Conservation (phyloP, 2,113 vertebrate genomes). For the Oriolus oriolus region DNA sequence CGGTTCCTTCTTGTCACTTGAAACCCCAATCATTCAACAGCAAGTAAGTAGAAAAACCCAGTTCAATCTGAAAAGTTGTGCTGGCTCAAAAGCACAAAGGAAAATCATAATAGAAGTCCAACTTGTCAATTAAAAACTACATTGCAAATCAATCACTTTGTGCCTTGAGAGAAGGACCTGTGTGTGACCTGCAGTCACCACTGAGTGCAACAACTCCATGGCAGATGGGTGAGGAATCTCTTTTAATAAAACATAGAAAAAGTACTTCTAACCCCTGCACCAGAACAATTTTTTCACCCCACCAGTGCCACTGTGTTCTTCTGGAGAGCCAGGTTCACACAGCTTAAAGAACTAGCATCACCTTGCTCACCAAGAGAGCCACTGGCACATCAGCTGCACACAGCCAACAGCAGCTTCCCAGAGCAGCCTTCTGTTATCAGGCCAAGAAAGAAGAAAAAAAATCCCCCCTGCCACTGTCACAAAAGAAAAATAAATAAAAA, state of each 20-base stretch:
- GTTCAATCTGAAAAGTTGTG: neutral
- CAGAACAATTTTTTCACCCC: neutral
- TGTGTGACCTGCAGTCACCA: neutral
- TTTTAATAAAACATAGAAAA: neutral
- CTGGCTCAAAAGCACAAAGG: neutral
- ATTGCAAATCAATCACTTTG: neutral
- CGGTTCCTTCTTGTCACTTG: neutral
- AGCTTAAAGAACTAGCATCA: neutral
- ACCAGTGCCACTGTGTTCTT: neutral
- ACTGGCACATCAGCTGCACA: neutral
- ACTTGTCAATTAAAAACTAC: neutral
- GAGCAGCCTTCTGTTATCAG: neutral
- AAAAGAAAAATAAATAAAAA: neutral
- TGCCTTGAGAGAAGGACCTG: neutral
- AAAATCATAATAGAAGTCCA: neutral
- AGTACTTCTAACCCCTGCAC: neutral
- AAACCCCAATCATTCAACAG: neutral
- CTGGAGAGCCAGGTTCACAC: neutral
- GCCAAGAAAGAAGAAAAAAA: neutral
- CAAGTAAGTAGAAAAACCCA: neutral
- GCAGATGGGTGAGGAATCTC: neutral
- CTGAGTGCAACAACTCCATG: fast-evolving
- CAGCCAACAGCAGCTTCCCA: neutral
- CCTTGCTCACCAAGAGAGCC: neutral
- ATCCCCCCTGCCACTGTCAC: neutral